Conservation (phyloP, 2,797 vertebrate genomes). For the Amblyopsis hoosieri region DNA sequence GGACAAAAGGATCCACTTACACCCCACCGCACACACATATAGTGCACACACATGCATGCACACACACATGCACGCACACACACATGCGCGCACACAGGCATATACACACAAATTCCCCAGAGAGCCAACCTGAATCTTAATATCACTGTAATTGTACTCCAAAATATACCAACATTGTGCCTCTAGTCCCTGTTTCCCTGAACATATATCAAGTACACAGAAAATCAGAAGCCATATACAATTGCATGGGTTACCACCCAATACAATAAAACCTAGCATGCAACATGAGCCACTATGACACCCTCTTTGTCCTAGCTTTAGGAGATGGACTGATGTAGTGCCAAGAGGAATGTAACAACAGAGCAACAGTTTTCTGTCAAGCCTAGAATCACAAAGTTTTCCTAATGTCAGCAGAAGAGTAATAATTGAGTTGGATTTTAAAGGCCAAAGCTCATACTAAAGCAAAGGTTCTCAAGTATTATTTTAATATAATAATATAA, state of each 20-base stretch:
- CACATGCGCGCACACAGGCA: constrained; percentile 2
- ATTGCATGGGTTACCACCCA: background rate
- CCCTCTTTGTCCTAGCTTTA: background rate
- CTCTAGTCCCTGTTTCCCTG: background rate
- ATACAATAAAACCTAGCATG: background rate
- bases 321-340: background rate
- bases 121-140: background rate
- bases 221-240: background rate
- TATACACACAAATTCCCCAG: background rate
- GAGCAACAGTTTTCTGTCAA: background rate
- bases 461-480: background rate
- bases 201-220: background rate
- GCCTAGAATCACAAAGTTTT: background rate
- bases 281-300: background rate
- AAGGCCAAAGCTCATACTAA: constrained; percentile 4
- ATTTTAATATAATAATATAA: no score
- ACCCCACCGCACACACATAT: constrained; percentile 10
- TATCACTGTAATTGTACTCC: background rate
- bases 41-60: constrained; percentile 4
- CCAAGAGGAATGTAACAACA: background rate
- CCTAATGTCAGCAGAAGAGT: background rate
- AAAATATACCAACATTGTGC: background rate
- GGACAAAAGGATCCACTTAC: constrained; percentile 71
- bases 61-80: constrained; percentile 9
- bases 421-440: constrained; percentile 26